Base-by-base conservation (phyloP, 2,888 invertebrate genomes). In the Ichneumoninae sp. region DNA sequence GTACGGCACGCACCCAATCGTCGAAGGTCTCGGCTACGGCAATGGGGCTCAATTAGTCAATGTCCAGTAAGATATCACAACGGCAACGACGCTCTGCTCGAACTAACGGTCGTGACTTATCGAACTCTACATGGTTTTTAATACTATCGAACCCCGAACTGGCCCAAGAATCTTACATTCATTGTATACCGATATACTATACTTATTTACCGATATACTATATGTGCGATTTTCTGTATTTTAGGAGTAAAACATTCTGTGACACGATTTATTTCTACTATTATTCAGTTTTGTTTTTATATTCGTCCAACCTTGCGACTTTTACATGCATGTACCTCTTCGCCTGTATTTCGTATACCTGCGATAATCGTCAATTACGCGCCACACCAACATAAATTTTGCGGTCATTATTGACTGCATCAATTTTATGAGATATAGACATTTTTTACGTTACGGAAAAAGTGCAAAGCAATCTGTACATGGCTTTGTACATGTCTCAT, bases 1-100 rank as follows among this genome's bases (percentile, higher is more conserved):
- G 16, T 89, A 89, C 30, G 88, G 87, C 26, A n/a, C 68, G 22
- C 82, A 85, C 63, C 85, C 82, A 16, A 83, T 85, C 47, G 54
- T 83, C n/a, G 76, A 80, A 33, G 80, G 80, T 63, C 63, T 80
- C 30, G 19, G 76, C 19, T 85, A 85, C 73, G 90, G 88, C 60
- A 73, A 83, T 60, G 87, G 73, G 36, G 83, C 79, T 44, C 85
- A 76, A 74, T 77, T 83, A 36, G 76, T 85, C 68, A 82, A 85
- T 54, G 85, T 85, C 60, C 83, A 85, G 47, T 85, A 80, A 40
- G 26, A 75, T 33, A 16, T 57, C 10, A 82, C 10, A 13, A 79
- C n/a, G 69, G 36, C 52, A 69, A 76, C 44, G 71, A 80, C 66
- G 30, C 52, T 73, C 76, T 16, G 19, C 60, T 22, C 69, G 60